Conservation (phyloP, 2,888 invertebrate genomes). For the Drosophila paranaensis region DNA sequence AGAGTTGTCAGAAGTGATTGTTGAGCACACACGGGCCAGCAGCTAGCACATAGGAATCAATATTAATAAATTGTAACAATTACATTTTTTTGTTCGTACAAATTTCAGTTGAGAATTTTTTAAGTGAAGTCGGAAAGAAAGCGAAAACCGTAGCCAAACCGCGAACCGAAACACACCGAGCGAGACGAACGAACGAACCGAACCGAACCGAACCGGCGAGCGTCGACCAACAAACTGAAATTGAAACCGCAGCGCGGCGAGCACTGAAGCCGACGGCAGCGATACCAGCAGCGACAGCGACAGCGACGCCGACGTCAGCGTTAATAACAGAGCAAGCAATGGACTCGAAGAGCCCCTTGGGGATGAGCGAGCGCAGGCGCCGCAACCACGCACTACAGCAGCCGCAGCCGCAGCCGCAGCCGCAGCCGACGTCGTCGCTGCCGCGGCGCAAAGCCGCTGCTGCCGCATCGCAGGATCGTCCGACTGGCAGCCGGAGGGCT, state of each 20-base stretch:
- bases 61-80: conserved; percentile 33
- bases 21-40: conserved; percentile 9
- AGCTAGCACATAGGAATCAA: conserved; percentile 18
- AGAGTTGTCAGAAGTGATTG: conserved; percentile 8
- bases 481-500: conserved; percentile 7
- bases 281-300: conserved; percentile 10
- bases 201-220: conserved; percentile 75
- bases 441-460: conserved; percentile 1
- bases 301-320: conserved; percentile 14
- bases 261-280: background rate
- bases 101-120: conserved; percentile 55
- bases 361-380: conserved; percentile 48
- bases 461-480: conserved; percentile 10
- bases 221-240: conserved; percentile 77
- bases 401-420: conserved; percentile 2
- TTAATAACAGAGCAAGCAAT: conserved; percentile 14
- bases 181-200: too few species aligned
- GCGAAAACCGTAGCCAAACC: conserved; percentile 19
- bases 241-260: conserved; percentile 60
- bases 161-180: conserved; percentile 34
- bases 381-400: conserved; percentile 13
- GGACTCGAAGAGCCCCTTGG: conserved; percentile 16
- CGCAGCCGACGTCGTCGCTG: background rate
- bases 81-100: conserved; percentile 37
- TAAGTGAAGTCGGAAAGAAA: conserved; percentile 12